Evolutionary conservation across 2,797 vertebrate genomes (phyloP).

Genomic region (Tympanoctomys barrerae): DNA sequence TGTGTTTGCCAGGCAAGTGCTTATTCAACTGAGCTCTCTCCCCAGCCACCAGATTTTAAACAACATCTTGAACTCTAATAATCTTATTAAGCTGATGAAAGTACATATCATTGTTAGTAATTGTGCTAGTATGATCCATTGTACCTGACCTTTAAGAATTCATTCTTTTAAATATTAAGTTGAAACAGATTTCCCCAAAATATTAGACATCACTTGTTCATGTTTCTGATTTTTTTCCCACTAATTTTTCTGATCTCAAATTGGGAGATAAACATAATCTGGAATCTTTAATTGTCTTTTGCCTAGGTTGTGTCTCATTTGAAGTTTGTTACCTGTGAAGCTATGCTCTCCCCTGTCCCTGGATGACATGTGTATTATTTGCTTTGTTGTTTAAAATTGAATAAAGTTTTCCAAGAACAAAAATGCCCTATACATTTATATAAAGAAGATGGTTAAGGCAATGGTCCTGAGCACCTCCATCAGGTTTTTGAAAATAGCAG

Average conservation of each 20-base stretch:
- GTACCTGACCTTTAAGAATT: not conserved
- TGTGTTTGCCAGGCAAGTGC: too few relatives aligned
- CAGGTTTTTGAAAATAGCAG: too few relatives aligned
- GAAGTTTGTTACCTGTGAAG: not conserved
- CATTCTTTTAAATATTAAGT: not conserved
- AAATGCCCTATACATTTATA: not conserved
- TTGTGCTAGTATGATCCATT: not conserved
- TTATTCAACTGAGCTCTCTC: too few relatives aligned
- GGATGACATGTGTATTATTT: conserved; percentile 52
- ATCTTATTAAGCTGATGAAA: conserved; percentile 37
- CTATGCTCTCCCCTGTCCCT: conserved; percentile 10
- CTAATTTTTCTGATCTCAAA: conserved; percentile 56
- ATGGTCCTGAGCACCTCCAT: too few relatives aligned
- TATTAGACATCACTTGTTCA: conserved; percentile 43
- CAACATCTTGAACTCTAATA: conserved; percentile 35
- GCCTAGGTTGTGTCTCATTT: conserved; percentile 38
- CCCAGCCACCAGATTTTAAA: not conserved
- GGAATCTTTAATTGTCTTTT: conserved; percentile 13
- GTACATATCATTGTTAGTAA: conserved; percentile 9
- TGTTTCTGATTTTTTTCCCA: conserved; percentile 59
- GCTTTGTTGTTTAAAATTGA: conserved; percentile 69
- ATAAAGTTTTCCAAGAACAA: conserved; percentile 81
- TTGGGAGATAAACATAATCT: conserved; percentile 15
- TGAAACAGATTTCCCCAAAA: conserved; percentile 39
- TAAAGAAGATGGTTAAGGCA: too few relatives aligned